Evolutionary conservation across 2,888 invertebrate genomes (phyloP), one percentile per base, ranked within the genome.

Genomic region (Drosophila anomalata): DNA sequence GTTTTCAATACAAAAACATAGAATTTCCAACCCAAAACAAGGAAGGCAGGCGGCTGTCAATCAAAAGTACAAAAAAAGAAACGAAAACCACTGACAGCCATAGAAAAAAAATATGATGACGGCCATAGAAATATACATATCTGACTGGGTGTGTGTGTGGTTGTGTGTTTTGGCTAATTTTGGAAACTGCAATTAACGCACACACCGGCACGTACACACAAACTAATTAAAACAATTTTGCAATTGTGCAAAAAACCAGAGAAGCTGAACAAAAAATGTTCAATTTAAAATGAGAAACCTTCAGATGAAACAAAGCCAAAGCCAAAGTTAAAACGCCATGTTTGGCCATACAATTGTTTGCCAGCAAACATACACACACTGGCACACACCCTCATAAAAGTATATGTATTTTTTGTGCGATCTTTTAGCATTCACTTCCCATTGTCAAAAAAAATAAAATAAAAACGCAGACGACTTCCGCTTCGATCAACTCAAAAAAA

Each of bases 381-480:
- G 8, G 17, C 44, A 63, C 42, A 58, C 17, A 60, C 8, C 17
- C 3, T 14, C 2, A 59, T 0, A 47, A 7, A 47, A 11, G 39
- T 24, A 31, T 11, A 53, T 48, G 11, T n/a, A 50, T 9, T 44
- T 29, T 33, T 33, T 55, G 11, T 46, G 50, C 54, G 77, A 80
- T 83, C 76, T 70, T 75, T 79, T 41, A 29, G 78, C 84, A 75
- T 81, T 82, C 79, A 84, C 79, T 81, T 82, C 75, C 80, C 78
- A 79, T 84, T 82, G 84, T 82, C 75, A 55, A 78, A 75, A 70
- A 70, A 42, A 55, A 58, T 75, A 36, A 33, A 33, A 22, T 17
- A 51, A 51, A 60, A 69, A 70, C 82, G 78, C 80, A 80, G 78
- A 79, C 65, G 67, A 57, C 51, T 65, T 65, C 65, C 63, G 65